Base-by-base conservation (phyloP, 2,888 invertebrate species). In the Oxytorus armatus region DNA sequence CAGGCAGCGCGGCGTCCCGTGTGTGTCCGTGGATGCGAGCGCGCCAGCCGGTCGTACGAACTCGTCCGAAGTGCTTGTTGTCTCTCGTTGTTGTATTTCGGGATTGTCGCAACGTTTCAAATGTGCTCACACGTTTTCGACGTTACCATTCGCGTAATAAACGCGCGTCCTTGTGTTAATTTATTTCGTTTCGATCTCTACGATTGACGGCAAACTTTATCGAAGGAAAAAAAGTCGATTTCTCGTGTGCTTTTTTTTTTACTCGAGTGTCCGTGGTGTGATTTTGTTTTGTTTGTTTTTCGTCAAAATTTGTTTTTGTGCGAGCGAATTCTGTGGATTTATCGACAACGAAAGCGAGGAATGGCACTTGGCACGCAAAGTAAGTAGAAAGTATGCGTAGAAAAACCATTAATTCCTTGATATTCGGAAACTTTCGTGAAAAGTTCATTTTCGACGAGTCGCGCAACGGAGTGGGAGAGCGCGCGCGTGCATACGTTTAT, bases 31-130 rank as follows among this genome's bases (percentile, higher is more conserved):
- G 61, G 55, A 70, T 49, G 79, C 79, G 85, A 85, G 87, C 81
- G 83, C 81, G 82, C 77, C 80, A 83, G 79, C 84, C 86, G 87
- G 85, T 77, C 74, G 81, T 85, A 85, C 85, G 85, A 84, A 82
- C 84, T 68, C 78, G 70, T 84, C 61, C 72, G 16, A 49, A 69
- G 65, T 73, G 61, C 63, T 61, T 44, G 59, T 77, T 36, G 2
- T 8, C 39, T 11, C 36, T 36, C 42, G 18, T 59, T 75, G 33
- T 51, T 65, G n/a, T n/a, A 18, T 47, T 25, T 44, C 23, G 61
- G 70, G 51, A 47, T 77, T 65, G 18, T 57, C 25, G 18, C 33
- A 57, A 68, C 16, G 53, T 65, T 78, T 77, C 33, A 55, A 47
- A 69, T 49, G 69, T 76, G 36, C 36, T 3, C 73, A 74, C 76